These are phyloP conservation scores for Macrophya annulata DNA, from an alignment of 2,888 invertebrate species.

Conservation along the genomic window DNA sequence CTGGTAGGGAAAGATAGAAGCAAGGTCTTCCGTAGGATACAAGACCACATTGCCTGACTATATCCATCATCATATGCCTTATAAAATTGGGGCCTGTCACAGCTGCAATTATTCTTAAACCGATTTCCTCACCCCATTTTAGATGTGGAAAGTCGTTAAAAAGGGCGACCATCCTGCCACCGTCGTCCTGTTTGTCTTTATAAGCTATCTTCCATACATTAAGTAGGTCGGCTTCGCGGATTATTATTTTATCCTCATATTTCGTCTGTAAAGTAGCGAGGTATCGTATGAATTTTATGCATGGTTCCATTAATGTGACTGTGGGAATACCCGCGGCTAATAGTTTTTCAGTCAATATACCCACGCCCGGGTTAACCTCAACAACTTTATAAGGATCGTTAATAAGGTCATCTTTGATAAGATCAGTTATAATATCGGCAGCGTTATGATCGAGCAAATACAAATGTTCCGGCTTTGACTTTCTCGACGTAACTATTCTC, in stretches of 20 bases:
- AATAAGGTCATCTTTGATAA: constrained; percentile 76
- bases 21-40: constrained; percentile 83
- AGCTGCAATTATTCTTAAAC: constrained; percentile 83
- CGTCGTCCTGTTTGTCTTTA: constrained; percentile 83
- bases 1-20: constrained; percentile 84
- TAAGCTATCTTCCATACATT: constrained; percentile 82
- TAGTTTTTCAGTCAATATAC: constrained; percentile 84
- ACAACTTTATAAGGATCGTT: constrained; percentile 78
- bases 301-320: constrained; percentile 84
- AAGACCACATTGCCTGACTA: constrained; percentile 83
- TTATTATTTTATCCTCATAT: constrained; percentile 78
- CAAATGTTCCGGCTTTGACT: constrained; percentile 78
- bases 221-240: constrained; percentile 83
- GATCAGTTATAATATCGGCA: constrained; percentile 78
- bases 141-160: constrained; percentile 81
- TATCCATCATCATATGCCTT: constrained; percentile 83
- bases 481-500: constrained; percentile 40
- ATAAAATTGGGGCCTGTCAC: constrained; percentile 83
- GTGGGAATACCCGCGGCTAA: constrained; percentile 80
- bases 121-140: constrained; percentile 80
- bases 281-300: constrained; percentile 79
- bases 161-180: constrained; percentile 81
- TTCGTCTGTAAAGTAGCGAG: constrained; percentile 79
- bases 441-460: constrained; percentile 79
- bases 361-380: constrained; percentile 88